phyloP scores from a whole-genome alignment of 2,797 vertebrate species.

The Telmatherina bonti region DNA sequence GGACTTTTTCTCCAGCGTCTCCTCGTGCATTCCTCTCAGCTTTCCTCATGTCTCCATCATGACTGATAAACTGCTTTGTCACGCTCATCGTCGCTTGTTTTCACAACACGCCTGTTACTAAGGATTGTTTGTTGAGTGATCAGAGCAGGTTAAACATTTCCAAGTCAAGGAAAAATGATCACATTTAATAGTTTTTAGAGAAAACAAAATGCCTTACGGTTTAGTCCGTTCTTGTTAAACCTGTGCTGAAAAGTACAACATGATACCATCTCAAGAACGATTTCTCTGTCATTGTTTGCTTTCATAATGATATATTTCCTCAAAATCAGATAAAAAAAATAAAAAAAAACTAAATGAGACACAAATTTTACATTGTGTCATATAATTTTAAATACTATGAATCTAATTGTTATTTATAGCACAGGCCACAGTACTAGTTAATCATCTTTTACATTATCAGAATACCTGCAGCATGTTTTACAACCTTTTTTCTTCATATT shows the following conservation, averaged over 20 bases:
- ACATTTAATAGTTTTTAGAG: background rate
- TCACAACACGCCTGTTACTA: background rate
- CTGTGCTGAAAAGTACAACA: background rate
- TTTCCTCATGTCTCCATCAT: constrained; percentile 24
- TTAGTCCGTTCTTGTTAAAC: background rate
- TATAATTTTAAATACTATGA: too few species aligned
- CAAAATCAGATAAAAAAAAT: too few species aligned
- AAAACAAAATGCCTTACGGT: background rate
- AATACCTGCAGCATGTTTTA: too few species aligned
- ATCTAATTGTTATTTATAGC: too few species aligned
- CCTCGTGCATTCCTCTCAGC: constrained; percentile 2
- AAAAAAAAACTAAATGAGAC: too few species aligned
- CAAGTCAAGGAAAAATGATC: constrained; percentile 12
- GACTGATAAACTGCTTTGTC: constrained; percentile 1
- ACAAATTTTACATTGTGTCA: too few species aligned
- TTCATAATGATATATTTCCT: background rate
- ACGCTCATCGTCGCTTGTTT: constrained; percentile 2
- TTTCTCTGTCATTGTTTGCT: background rate
- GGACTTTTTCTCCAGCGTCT: background rate
- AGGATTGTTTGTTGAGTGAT: constrained; percentile 13
- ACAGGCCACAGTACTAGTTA: too few species aligned
- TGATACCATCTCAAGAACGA: background rate
- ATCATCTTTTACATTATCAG: too few species aligned
- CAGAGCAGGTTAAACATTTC: background rate
- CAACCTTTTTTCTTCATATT: too few species aligned